Evolutionary conservation across 92 coral and sea anemone genomes (phyloP), one percentile per base, ranked within the genome.

Genomic region (Palythoa grandis): DNA sequence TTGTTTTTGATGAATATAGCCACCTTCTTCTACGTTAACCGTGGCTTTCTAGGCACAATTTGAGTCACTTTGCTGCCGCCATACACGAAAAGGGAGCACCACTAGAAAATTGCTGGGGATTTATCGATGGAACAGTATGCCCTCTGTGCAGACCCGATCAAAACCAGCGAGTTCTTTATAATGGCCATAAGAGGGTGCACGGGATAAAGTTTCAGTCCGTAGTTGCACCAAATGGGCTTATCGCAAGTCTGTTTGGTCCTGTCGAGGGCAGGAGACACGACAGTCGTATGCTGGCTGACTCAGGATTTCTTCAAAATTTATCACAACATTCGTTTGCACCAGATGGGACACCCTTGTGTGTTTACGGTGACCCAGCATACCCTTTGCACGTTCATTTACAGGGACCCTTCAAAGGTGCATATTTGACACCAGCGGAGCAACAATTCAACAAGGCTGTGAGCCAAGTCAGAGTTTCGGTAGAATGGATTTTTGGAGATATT

Each of bases 101-200:
- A 72, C 83, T 88, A 9, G 72, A 75, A 37, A 88, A 83, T 68
- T 88, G 88, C 40, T 88, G 87, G 83, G 91, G 91, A n/a, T 88
- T 88, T 76, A 70, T 88, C 43, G 91, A 88, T 52, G 91, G 91
- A 23, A 88, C 90, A 50, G 91, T 88, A 50, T 69, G 88, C 53
- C 87, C 88, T 50, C 78, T 88, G 74, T 88, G 88, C 47, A 60
- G 91, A 83, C 88, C 91, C 35, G 83, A 83, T 20, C 65, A 75
- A 71, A 47, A 82, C 74, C 91, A 88, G 82, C 66, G 91, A 60
- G 76, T 65, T 24, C 75, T 87, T n/a, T 87, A 87, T 48, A 87
- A 87, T 80, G 90, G 87, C 68, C 90, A 82, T 53, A 87, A 87
- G 57, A 63, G 56, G 60, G 77, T 87, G 38, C 89, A 87, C 8